Percentiles rank a stretch among this genome's conserved stretches.
These are phyloP conservation scores for Rhinatrema bivittatum DNA, from an alignment of 2,797 vertebrate species.

Conservation along the genomic window DNA sequence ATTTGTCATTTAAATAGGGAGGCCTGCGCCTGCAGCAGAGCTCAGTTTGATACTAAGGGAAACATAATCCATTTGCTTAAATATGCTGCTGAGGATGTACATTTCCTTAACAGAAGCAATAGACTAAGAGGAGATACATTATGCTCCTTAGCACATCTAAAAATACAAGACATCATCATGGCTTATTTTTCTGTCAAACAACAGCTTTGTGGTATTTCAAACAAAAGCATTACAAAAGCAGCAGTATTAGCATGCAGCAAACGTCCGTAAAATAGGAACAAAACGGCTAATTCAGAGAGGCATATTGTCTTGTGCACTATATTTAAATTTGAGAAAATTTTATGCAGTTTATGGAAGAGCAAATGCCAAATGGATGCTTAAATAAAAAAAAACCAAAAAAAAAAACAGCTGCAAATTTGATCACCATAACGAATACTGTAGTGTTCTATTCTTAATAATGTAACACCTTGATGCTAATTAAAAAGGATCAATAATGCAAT, in stretches of 20 bases:
- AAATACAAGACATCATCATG: conserved; percentile 23
- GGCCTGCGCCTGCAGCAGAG: conserved; percentile 37
- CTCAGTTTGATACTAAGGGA: conserved; percentile 29
- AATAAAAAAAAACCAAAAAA: too few species aligned
- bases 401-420: conserved; percentile 26
- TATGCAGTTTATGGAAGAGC: conserved; percentile 6
- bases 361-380: conserved; percentile 12
- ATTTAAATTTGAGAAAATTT: conserved; percentile 26
- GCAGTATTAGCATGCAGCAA: conserved; percentile 19
- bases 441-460: conserved; percentile 18
- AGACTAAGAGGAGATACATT: conserved; percentile 21
- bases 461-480: conserved; percentile 16
- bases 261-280: conserved; percentile 18
- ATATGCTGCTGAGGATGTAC: conserved; percentile 33
- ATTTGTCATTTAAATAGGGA: conserved; percentile 52
- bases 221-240: conserved; percentile 16
- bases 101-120: conserved; percentile 19
- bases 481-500: conserved; percentile 4
- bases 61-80: conserved; percentile 41
- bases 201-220: not conserved
- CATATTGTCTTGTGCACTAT: conserved; percentile 25
- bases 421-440: conserved; percentile 27
- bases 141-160: conserved; percentile 10
- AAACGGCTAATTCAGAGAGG: conserved; percentile 4
- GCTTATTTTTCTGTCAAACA: conserved; percentile 7